These are phyloP conservation scores for Epinotia nisella DNA, from an alignment of 2,888 invertebrate genomes.

Conservation along the genomic window DNA sequence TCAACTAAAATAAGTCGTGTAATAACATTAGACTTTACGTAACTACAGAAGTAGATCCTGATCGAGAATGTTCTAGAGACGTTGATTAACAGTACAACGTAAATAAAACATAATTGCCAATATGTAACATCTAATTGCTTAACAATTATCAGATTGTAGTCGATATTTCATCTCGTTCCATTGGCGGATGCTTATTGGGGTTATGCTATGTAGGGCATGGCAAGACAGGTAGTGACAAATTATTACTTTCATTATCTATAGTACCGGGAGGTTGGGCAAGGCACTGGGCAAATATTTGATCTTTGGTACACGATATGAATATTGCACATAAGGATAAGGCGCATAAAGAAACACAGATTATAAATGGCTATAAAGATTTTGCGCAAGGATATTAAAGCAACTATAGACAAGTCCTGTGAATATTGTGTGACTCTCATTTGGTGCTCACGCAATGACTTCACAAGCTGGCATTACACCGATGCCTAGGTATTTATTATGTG, in stretches of 20 bases:
- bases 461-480: slow-evolving; percentile 53
- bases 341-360: slow-evolving; percentile 22
- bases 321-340: slow-evolving; percentile 28
- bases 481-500: slow-evolving; percentile 51
- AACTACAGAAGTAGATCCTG: slow-evolving; percentile 3
- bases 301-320: slow-evolving; percentile 27
- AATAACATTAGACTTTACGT: slow-evolving; percentile 3
- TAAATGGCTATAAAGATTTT: slow-evolving; percentile 24
- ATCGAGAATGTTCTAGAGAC: slow-evolving; percentile 18
- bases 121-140: slow-evolving; percentile 52
- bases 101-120: slow-evolving; percentile 33
- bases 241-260: slow-evolving; percentile 62
- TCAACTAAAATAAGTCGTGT: background rate
- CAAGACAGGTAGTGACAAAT: slow-evolving; percentile 58
- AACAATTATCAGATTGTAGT: slow-evolving; percentile 53
- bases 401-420: slow-evolving; percentile 43
- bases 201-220: slow-evolving; percentile 67
- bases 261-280: slow-evolving; percentile 48
- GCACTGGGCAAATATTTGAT: slow-evolving; percentile 46
- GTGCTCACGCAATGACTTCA: slow-evolving; percentile 56
- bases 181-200: slow-evolving; percentile 61
- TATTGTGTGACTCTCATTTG: slow-evolving; percentile 54
- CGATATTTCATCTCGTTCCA: slow-evolving; percentile 55
- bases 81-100: slow-evolving; percentile 19
- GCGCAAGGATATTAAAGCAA: slow-evolving; percentile 30